A percentile compares a stretch with the other conserved stretches of the same genome.
These are phyloP conservation scores for Malurus splendens DNA, from an alignment of 2,797 vertebrate genomes.

Conservation along the genomic window DNA sequence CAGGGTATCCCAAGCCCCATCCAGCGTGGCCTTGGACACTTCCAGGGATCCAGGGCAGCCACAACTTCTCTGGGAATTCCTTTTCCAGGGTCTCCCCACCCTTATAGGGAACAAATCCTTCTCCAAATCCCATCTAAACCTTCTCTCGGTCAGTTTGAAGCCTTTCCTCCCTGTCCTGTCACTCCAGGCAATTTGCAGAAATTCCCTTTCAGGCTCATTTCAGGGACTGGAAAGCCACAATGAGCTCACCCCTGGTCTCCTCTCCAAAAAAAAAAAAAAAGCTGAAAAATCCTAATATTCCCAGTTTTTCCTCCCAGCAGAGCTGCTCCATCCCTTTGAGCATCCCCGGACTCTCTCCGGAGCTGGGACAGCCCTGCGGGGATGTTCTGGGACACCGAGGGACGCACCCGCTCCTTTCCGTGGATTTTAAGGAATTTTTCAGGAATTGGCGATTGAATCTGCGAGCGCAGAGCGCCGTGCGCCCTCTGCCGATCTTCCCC, in stretches of 20 bases:
- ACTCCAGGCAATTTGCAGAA: no score
- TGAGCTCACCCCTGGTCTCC: neutral
- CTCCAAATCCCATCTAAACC: neutral
- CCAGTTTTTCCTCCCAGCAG: neutral
- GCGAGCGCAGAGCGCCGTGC: neutral
- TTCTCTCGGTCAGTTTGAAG: neutral
- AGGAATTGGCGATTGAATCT: fast-evolving
- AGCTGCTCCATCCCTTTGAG: neutral
- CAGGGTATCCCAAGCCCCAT: fast-evolving
- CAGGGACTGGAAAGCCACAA: neutral
- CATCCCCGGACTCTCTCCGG: fast-evolving
- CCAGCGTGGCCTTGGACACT: fast-evolving
- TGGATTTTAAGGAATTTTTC: neutral
- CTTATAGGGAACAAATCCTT: neutral
- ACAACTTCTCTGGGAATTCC: neutral
- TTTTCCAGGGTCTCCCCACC: neutral
- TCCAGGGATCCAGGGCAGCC: neutral
- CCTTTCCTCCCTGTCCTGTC: neutral
- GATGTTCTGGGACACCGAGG: fast-evolving
- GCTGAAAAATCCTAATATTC: neutral
- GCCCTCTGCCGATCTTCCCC: neutral
- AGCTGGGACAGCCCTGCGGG: neutral
- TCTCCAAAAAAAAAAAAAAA: neutral
- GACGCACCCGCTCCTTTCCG: fast-evolving
- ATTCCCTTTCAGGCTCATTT: neutral